Conservation (phyloP, 2,888 invertebrate genomes). For the Notocelia uddmanniana region DNA sequence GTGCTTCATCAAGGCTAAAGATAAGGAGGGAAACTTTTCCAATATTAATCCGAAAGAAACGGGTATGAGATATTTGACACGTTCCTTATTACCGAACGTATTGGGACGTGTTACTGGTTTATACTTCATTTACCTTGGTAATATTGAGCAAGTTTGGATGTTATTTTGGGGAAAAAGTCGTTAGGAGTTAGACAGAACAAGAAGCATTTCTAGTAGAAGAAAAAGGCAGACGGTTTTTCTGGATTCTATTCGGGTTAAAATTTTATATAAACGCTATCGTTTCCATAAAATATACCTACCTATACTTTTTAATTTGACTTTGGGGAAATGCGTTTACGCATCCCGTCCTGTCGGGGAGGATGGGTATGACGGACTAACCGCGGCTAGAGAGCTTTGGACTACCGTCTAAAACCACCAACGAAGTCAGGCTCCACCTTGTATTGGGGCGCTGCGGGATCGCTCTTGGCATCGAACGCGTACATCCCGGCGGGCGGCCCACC, state of each 20-base stretch:
- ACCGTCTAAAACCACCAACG: too few relatives aligned
- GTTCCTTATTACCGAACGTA: constrained; percentile 12
- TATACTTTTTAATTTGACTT: too few relatives aligned
- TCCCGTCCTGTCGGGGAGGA: too few relatives aligned
- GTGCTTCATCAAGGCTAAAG: constrained; percentile 30
- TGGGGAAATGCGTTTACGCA: too few relatives aligned
- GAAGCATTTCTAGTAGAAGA: not conserved
- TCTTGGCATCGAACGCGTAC: too few relatives aligned
- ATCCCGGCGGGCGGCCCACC: too few relatives aligned
- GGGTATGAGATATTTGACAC: constrained; percentile 20
- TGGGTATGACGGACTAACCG: too few relatives aligned
- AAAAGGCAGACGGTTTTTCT: not conserved
- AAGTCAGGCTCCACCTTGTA: too few relatives aligned
- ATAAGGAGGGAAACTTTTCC: constrained; percentile 41
- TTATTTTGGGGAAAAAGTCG: not conserved
- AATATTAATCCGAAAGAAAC: constrained; percentile 35
- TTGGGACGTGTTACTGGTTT: constrained; percentile 3
- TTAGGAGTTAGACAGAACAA: not conserved
- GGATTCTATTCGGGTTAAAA: not conserved
- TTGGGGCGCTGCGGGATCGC: too few relatives aligned
- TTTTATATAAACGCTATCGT: too few relatives aligned
- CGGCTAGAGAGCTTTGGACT: too few relatives aligned
- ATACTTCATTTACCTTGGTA: not conserved
- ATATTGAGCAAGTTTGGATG: not conserved
- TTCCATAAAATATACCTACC: too few relatives aligned